Evolutionary conservation across 2,888 invertebrate species (phyloP).

Genomic region (Bursaphelenchus okinawaensis): DNA sequence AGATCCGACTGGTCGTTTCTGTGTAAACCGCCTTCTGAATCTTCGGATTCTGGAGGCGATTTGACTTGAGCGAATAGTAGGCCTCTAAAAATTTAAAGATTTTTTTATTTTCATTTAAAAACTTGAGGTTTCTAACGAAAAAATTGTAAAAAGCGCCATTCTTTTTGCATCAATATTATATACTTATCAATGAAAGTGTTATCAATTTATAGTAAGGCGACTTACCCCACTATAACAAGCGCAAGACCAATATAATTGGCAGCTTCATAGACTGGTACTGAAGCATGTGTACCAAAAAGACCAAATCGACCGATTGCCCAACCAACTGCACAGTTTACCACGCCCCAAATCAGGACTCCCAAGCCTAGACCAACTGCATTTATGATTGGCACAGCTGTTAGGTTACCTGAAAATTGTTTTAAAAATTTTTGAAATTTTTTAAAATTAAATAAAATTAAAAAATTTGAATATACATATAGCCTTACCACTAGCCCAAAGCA

Average conservation of each 20-base stretch:
- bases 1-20: background rate
- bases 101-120: background rate
- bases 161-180: too few species aligned
- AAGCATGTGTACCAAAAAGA: constrained; percentile 46
- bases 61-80: constrained; percentile 45
- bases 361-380: constrained; percentile 60
- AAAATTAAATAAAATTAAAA: background rate
- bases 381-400: constrained; percentile 61
- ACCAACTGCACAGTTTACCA: constrained; percentile 57
- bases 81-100: constrained; percentile 35
- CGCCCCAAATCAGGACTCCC: constrained; percentile 62
- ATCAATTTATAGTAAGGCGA: background rate
- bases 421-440: too few species aligned
- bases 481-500: constrained; percentile 61
- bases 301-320: constrained; percentile 56
- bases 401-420: constrained; percentile 60
- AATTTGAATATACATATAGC: background rate
- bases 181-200: background rate
- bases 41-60: constrained; percentile 20
- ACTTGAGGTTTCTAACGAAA: background rate
- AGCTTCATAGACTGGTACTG: constrained; percentile 29
- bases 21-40: constrained; percentile 12
- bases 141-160: background rate
- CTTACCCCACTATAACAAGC: constrained; percentile 48
- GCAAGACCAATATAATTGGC: constrained; percentile 49